These are phyloP conservation scores for Apodemus agrarius DNA, from an alignment of 2,797 vertebrate species.

Conservation along the genomic window DNA sequence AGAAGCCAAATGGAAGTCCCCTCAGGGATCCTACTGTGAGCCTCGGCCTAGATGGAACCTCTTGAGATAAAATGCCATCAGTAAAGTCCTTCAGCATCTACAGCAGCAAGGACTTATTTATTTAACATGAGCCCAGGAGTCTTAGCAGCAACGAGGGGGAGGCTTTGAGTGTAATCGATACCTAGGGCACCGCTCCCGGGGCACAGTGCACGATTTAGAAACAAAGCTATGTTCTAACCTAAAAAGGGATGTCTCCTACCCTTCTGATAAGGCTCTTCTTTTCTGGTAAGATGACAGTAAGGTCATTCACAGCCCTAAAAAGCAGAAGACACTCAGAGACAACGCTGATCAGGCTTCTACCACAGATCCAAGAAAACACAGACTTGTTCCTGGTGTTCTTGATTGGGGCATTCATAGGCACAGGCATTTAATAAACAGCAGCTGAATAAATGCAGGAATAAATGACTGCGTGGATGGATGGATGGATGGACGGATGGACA, in stretches of 20 bases:
- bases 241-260: not conserved
- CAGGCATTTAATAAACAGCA: not conserved
- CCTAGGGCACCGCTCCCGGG: fast-evolving
- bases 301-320: not conserved
- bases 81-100: not conserved
- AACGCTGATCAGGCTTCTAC: not conserved
- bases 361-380: not conserved
- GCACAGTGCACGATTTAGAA: not conserved
- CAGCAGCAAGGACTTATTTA: not conserved
- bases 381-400: not conserved
- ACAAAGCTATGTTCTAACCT: constrained; percentile 22
- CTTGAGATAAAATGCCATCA: not conserved
- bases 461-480: not conserved
- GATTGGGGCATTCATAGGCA: not conserved
- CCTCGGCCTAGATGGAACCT: not conserved
- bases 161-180: not conserved
- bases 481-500: not conserved
- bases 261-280: not conserved
- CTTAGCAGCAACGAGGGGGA: not conserved
- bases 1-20: not conserved
- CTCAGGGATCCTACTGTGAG: not conserved
- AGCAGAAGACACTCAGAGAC: not conserved
- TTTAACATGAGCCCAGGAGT: not conserved
- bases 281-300: not conserved
- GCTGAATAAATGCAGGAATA: not conserved